A percentile compares a stretch with the other conserved stretches of the same genome.
Evolutionary conservation across 1,140 invertebrate genomes (phyloP).

Genomic region (Drosophila ananassae): DNA sequence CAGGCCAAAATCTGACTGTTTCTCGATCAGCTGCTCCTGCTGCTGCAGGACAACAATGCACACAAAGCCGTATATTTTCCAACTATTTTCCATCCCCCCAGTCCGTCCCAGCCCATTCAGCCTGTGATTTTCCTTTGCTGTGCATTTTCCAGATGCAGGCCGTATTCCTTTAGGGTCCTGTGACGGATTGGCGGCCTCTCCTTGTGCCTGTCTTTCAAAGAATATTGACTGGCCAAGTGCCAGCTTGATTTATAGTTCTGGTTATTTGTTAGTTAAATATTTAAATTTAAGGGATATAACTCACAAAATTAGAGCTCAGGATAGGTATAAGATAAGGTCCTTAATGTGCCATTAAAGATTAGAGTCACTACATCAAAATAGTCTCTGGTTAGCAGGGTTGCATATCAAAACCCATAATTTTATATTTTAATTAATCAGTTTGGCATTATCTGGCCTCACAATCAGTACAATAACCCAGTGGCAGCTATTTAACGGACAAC

Average conservation of each 20-base stretch:
- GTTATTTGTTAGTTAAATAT: not conserved
- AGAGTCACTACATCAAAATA: too few relatives aligned
- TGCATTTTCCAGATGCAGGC: slow-evolving; percentile 49
- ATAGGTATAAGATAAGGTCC: too few relatives aligned
- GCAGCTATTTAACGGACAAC: slow-evolving; percentile 38
- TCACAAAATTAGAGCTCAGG: too few relatives aligned
- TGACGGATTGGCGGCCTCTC: slow-evolving; percentile 26
- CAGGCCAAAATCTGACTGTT: slow-evolving; percentile 9
- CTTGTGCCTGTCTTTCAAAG: slow-evolving; percentile 8
- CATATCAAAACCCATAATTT: not conserved
- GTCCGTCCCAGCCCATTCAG: not conserved
- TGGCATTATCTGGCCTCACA: slow-evolving; percentile 12
- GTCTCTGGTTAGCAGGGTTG: too few relatives aligned
- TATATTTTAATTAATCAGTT: slow-evolving; percentile 8
- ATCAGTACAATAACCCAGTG: slow-evolving; percentile 20
- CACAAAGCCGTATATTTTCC: slow-evolving; percentile 39
- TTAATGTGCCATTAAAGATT: too few relatives aligned
- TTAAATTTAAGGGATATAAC: not conserved
- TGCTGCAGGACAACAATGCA: slow-evolving; percentile 58
- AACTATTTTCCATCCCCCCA: slow-evolving; percentile 19
- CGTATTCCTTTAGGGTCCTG: slow-evolving; percentile 20
- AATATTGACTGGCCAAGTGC: slow-evolving; percentile 31
- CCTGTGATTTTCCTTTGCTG: slow-evolving; percentile 38
- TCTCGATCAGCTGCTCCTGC: slow-evolving; percentile 65
- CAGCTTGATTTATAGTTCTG: slow-evolving; percentile 30